Base-by-base conservation (phyloP, 30 jellyfish, hydroid and myxozoan genomes). In the Chrysaora quinquecirrha region DNA sequence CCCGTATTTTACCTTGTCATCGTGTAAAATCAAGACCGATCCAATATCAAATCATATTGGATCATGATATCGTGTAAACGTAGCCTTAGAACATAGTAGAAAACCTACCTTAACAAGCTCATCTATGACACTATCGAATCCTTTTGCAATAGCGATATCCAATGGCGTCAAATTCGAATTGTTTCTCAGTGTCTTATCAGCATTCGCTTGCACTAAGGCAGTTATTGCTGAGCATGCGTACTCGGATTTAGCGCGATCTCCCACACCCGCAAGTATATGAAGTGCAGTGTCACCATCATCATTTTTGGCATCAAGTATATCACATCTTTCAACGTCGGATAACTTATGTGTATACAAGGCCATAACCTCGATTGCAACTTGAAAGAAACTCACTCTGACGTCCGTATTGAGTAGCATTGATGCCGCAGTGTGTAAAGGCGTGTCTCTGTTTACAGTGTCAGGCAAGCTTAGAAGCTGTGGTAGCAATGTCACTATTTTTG, bases 401-500 rank as follows among this genome's bases (percentile, higher is more conserved):
- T 93, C 98, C 0, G 98, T 86, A 64, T 80, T 93, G 20, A 76
- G 68, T n/a, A 93, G 83, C 96, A 93, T 77, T 29, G 97, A 76
- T 18, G 98, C 98, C 1, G 98, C 98, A 32, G 90, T 65, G 69
- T 86, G 98, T 52, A 93, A 49, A 30, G 98, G 98, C 1, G 98
- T 93, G 75, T 87, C 96, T 24, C 87, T 65, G 81, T 87, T 87
- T 21, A 86, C 91, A 19, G 70, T 28, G 60, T 93, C 98, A 7
- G 97, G 87, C 73, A 76, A 12, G 22, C 87, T 54, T 64, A 93
- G 25, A 35, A 93, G 43, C 72, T 80, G 84, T 22, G 96, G 69
- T 63, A 93, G 71, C 70, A 86, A 48, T 2, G 87, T 34, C 29
- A 88, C 91, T 48, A 93, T 87, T 65, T 87, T 86, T 68, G 96